Conservation (phyloP, 1,140 invertebrate genomes). For the Sesamia nonagrioides region DNA sequence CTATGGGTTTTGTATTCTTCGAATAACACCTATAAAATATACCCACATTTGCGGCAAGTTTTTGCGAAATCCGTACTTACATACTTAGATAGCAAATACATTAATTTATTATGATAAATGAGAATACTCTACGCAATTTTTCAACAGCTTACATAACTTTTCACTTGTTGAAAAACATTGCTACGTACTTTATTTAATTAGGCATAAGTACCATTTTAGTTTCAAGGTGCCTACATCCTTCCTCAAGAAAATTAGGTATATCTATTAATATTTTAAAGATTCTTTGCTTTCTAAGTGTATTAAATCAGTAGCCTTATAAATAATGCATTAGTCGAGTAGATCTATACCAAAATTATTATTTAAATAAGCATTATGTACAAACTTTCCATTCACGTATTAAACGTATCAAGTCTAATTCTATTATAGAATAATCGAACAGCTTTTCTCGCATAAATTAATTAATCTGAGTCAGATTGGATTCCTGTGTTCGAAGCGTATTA, state of each 20-base stretch:
- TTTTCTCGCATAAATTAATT: conserved; percentile 77
- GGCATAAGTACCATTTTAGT: conserved; percentile 13
- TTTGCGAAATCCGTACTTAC: not conserved
- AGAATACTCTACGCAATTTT: conserved; percentile 31
- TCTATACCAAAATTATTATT: not conserved
- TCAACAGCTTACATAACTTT: conserved; percentile 44
- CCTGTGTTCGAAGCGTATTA: conserved; percentile 76
- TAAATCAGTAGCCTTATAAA: conserved; percentile 18
- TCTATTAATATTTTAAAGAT: not conserved
- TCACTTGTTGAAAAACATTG: conserved; percentile 21
- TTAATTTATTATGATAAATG: conserved; percentile 42
- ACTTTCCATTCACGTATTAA: not conserved
- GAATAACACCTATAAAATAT: conserved; percentile 37
- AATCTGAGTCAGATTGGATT: conserved; percentile 73
- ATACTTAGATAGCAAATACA: conserved; percentile 17
- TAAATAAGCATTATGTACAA: not conserved
- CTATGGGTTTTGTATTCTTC: conserved; percentile 41
- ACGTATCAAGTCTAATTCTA: conserved; percentile 35
- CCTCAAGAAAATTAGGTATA: not conserved
- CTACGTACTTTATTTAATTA: conserved; percentile 20
- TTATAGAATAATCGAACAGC: conserved; percentile 52
- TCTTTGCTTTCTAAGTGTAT: not conserved
- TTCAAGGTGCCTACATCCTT: conserved; percentile 13
- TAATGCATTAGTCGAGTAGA: conserved; percentile 6
- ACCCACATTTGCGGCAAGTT: conserved; percentile 1